Base-by-base conservation (phyloP, 2,888 invertebrate species). In the Eupithecia pulchellata region DNA sequence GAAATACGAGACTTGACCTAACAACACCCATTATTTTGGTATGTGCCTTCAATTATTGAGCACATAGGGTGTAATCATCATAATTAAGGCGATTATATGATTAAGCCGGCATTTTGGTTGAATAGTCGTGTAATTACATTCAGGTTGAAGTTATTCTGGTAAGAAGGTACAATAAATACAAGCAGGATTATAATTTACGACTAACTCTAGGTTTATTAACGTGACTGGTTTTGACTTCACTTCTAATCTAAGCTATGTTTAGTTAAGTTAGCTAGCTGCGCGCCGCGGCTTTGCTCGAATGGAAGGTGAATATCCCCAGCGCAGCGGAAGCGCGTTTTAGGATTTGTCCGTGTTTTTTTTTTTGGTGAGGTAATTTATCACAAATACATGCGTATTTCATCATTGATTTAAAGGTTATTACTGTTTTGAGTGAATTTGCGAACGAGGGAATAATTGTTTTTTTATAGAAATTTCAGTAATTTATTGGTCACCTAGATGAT, bases 51-150 rank as follows among this genome's bases (percentile, higher is more conserved):
- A 61, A 60, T 67, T 55, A 63, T 63, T 30, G 65, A 55, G 69
- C 60, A 52, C 34, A 61, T 52, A 67, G 66, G 13, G 60, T 71
- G 39, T 13, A 58, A 66, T 58, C 66, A 42, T 61, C 13, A 61
- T 71, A 71, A 71, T 71, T 66, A 72, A 47, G 64, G 62, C 63
- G 63, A 30, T 68, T 72, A 72, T 27, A 63, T 72, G 57, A 63
- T 68, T 72, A 66, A 57, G 30, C 17, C 36, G 58, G 47, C 39
- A 72, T 66, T 63, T 63, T n/a, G 47, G 52, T 58, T 52, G 32
- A 72, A 68, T 72, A 66, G 55, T 55, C 30, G 39, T 25, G 20
- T 65, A 67, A 72, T 58, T 68, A 65, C 67, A 55, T 36, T 36
- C 32, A 30, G 64, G 47, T 47, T 64, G 34, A 20, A 61, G 61